Base-by-base conservation (phyloP, 2,888 invertebrate species). In the Sturmia bella region DNA sequence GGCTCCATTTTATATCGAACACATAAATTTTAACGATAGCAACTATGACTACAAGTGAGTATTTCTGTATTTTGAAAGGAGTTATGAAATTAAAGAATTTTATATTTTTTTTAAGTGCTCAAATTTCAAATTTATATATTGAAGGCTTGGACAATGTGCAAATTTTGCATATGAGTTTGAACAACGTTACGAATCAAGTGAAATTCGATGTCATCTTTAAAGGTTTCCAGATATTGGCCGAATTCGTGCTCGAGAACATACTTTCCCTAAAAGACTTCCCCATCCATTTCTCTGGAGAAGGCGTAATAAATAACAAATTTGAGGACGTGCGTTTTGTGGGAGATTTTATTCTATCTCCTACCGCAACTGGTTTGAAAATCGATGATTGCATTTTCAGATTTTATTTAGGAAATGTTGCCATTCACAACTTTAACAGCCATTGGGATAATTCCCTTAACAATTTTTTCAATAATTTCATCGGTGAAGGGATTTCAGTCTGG, bases 401-500 rank as follows among this genome's bases (percentile, higher is more conserved):
- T 43, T 87, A 86, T 41, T 19, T 89, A 52, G 87, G 81, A 0
- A 85, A 85, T 45, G 70, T 86, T 1, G 45, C 66, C 7, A 70
- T 84, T 9, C 83, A 85, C 32, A 85, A 85, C 72, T 85, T 88
- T 85, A 85, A 89, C 59, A 54, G 72, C 0, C 6, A 86, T 24
- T 87, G 83, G 87, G 83, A 85, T 61, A 86, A 86, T 19, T 70
- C 86, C 1, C 52, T 77, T 11, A 89, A 89, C 69, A 85, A 86
- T 56, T 86, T 85, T 24, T 43, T 68, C 17, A 86, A 88, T 19
- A 78, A 76, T 3, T 85, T 66, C 15, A 32, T 75, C 11, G 59
- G 84, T 48, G 83, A 87, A 2, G 15, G 81, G 0, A 1, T 76
- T 3, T 43, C 84, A 3, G 61, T 87, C 5, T 27, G 79, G 6